These are phyloP conservation scores for Epinotia ramella DNA, from an alignment of 2,888 invertebrate species.

Conservation along the genomic window DNA sequence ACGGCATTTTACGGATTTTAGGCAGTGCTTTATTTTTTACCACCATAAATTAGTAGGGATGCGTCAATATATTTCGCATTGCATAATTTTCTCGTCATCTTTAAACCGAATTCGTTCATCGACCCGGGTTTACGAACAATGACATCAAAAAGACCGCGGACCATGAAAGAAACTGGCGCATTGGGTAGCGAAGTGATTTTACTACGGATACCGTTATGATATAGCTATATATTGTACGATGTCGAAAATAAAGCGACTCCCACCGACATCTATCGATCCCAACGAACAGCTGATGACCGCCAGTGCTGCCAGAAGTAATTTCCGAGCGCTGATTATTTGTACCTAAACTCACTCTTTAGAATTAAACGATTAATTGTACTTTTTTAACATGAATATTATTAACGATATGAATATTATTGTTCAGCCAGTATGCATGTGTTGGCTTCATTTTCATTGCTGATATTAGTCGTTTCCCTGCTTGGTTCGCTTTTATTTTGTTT, in stretches of 20 bases:
- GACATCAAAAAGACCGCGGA: constrained; percentile 72
- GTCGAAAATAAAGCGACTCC: constrained; percentile 82
- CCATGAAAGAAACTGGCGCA: constrained; percentile 71
- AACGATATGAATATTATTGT: not conserved
- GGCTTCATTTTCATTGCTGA: not conserved
- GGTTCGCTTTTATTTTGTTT: constrained; percentile 20
- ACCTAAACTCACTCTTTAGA: not conserved
- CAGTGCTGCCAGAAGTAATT: constrained; percentile 64
- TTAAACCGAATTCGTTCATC: constrained; percentile 68
- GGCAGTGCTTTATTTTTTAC: constrained; percentile 53
- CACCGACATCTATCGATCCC: constrained; percentile 85
- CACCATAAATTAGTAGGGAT: constrained; percentile 50
- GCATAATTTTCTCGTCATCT: constrained; percentile 63
- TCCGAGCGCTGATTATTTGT: not conserved
- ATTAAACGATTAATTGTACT: not conserved
- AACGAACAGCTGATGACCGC: constrained; percentile 71
- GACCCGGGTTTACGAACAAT: constrained; percentile 65
- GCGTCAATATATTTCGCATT: constrained; percentile 54
- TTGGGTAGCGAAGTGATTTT: constrained; percentile 67
- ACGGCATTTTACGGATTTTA: constrained; percentile 64
- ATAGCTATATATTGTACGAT: constrained; percentile 56
- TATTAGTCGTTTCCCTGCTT: not conserved
- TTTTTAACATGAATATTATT: constrained; percentile 1
- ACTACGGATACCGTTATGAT: constrained; percentile 80
- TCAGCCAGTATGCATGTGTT: not conserved